Conservation (phyloP, 2,113 vertebrate species). For the Limnothrissa miodon region DNA sequence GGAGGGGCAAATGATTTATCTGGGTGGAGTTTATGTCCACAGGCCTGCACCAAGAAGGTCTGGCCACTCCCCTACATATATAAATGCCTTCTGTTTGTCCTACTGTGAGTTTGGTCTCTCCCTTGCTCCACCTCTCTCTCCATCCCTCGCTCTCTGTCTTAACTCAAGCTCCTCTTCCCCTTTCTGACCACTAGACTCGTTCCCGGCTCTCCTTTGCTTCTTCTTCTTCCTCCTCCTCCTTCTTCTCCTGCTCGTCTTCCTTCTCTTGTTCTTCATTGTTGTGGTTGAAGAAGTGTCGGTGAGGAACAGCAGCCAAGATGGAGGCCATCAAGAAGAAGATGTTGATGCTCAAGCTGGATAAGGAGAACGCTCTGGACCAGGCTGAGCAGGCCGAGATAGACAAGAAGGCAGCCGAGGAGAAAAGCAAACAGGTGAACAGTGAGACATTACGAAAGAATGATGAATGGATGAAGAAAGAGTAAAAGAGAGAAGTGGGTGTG, state of each 20-base stretch:
- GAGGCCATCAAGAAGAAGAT: conserved; percentile 98
- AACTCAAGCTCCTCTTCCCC: conserved; percentile 24
- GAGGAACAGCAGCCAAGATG: conserved; percentile 68
- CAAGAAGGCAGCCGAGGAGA: conserved; percentile 90
- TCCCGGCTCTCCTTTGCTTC: background rate
- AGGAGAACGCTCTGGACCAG: conserved; percentile 91
- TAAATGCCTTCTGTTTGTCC: conserved; percentile 38
- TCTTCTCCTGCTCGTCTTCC: background rate
- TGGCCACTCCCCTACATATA: conserved; percentile 21
- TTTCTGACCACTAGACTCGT: background rate
- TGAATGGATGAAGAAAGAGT: background rate
- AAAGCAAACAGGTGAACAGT: conserved; percentile 86
- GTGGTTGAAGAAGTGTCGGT: background rate
- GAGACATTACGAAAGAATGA: background rate
- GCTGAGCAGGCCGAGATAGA: conserved; percentile 91
- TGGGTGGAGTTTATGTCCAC: conserved; percentile 6
- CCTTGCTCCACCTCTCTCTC: conserved; percentile 14
- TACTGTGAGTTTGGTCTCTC: conserved; percentile 44
- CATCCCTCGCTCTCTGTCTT: conserved; percentile 8
- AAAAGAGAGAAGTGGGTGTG: background rate
- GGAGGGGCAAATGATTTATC: background rate
- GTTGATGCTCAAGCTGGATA: conserved; percentile 96
- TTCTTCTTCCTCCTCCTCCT: background rate
- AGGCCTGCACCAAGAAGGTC: background rate
- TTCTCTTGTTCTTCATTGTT: background rate